These are phyloP conservation scores for Idaea straminata DNA, from an alignment of 2,888 invertebrate species.

Conservation along the genomic window DNA sequence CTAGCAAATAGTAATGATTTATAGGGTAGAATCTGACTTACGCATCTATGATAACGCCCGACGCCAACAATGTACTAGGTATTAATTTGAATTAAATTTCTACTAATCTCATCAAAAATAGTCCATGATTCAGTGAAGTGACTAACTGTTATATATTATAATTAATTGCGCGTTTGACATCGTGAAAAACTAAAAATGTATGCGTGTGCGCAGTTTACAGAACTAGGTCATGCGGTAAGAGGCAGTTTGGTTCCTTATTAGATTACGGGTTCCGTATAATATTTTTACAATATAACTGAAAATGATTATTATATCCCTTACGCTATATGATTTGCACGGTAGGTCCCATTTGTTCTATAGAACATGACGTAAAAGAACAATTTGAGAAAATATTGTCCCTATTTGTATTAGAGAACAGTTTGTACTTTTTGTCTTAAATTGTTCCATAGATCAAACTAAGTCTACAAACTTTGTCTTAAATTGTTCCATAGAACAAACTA, in stretches of 20 bases:
- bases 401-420: no score
- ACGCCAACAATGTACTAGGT: not conserved
- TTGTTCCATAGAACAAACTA: no score
- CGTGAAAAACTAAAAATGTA: conserved; percentile 15
- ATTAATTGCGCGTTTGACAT: conserved; percentile 2
- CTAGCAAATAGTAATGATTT: no score
- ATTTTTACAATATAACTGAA: conserved; percentile 2
- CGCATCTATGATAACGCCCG: no score
- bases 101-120: conserved; percentile 1
- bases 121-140: conserved; percentile 14
- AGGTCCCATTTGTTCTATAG: no score
- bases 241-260: conserved; percentile 2
- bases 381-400: no score
- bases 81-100: not conserved
- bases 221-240: conserved; percentile 10
- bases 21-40: no score
- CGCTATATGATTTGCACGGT: conserved; percentile 26
- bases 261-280: conserved; percentile 9
- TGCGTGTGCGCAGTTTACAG: conserved; percentile 12
- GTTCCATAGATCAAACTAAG: no score
- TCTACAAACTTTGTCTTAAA: no score
- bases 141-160: conserved; percentile 6
- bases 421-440: no score
- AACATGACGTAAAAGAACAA: no score
- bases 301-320: conserved; percentile 13